Percentiles rank a stretch among this genome's conserved stretches.
phyloP scores from a whole-genome alignment of 2,888 invertebrate species.

The Acleris sparsana region DNA sequence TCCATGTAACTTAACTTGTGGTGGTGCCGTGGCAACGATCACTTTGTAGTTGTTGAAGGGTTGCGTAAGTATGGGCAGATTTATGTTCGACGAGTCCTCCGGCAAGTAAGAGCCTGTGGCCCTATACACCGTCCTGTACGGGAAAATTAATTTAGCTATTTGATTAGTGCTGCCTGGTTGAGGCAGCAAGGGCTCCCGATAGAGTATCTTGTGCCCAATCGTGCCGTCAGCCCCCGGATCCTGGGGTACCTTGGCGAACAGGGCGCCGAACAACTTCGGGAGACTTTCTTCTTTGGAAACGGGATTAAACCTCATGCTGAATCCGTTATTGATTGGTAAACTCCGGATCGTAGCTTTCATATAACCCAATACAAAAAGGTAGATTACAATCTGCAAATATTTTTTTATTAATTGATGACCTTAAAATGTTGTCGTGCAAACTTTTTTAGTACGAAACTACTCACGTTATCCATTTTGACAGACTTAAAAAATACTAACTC shows the following conservation, averaged over 20 bases:
- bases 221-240: constrained; percentile 42
- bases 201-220: constrained; percentile 43
- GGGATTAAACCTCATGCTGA: constrained; percentile 58
- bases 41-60: constrained; percentile 62
- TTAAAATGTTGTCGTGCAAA: neutral
- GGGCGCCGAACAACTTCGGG: constrained; percentile 48
- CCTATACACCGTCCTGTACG: neutral
- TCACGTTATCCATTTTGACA: constrained; percentile 11
- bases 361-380: constrained; percentile 43
- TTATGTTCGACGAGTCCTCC: constrained; percentile 45
- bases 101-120: neutral
- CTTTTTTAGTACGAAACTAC: neutral
- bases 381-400: constrained; percentile 45
- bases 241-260: constrained; percentile 60
- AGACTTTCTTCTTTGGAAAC: constrained; percentile 51
- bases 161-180: constrained; percentile 57
- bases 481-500: neutral
- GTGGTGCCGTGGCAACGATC: constrained; percentile 68
- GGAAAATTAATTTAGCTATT: constrained; percentile 50
- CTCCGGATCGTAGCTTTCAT: constrained; percentile 44
- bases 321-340: constrained; percentile 61
- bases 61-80: constrained; percentile 60
- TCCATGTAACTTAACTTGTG: constrained; percentile 53
- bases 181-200: constrained; percentile 42
- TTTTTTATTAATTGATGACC: neutral